Evolutionary conservation across 2,113 vertebrate genomes (phyloP).

Genomic region (Nesospiza acunhae): DNA sequence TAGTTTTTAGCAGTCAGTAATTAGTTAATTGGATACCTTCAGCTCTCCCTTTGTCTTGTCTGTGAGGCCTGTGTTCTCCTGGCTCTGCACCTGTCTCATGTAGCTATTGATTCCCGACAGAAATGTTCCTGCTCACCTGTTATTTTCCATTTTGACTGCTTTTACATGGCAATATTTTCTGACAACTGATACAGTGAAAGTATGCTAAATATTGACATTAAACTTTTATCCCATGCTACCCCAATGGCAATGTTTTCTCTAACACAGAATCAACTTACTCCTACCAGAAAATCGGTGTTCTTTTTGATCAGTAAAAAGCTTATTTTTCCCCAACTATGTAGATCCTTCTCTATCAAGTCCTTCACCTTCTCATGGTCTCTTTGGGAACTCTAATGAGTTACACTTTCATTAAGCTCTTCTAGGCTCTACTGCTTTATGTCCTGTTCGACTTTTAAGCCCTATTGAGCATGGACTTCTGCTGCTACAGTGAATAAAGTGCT

Average conservation of each 20-base stretch:
- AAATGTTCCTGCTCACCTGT: not conserved
- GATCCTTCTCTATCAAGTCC: not conserved
- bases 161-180: not conserved
- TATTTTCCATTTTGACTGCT: not conserved
- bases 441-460: not conserved
- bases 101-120: not conserved
- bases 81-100: not conserved
- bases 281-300: not conserved
- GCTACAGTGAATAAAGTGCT: not conserved
- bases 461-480: not conserved
- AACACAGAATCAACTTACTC: not conserved
- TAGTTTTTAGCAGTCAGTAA: not conserved
- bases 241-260: rapidly evolving
- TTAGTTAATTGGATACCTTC: not conserved
- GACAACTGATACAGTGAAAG: not conserved
- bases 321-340: not conserved
- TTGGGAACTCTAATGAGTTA: not conserved
- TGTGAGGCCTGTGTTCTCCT: not conserved
- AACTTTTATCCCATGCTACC: not conserved
- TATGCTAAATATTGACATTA: not conserved
- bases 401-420: not conserved
- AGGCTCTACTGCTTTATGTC: not conserved
- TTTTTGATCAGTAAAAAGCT: not conserved
- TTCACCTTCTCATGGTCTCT: not conserved
- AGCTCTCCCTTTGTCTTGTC: no score